A percentile compares a stretch with the other conserved stretches of the same genome.
These are phyloP conservation scores for Centroberyx gerrardi DNA, from an alignment of 2,797 vertebrate genomes.

Conservation along the genomic window DNA sequence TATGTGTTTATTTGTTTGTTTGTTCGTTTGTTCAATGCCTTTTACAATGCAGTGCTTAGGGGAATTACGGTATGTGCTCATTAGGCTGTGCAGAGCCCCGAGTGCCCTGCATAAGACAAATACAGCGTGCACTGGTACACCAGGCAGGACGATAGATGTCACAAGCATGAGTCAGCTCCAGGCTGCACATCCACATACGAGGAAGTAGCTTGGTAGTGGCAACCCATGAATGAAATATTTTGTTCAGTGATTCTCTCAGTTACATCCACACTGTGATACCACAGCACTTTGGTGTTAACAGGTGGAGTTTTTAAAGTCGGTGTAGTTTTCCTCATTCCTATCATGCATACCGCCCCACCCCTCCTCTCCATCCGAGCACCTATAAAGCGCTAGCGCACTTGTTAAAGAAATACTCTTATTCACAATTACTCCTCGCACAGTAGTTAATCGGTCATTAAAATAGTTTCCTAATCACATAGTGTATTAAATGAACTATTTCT, in stretches of 20 bases:
- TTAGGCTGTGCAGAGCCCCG: neutral
- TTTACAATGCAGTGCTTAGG: too few relatives aligned
- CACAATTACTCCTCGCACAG: neutral
- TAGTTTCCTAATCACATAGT: conserved; percentile 24
- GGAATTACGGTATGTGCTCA: too few relatives aligned
- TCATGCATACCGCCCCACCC: too few relatives aligned
- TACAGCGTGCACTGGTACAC: neutral
- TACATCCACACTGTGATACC: too few relatives aligned
- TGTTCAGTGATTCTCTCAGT: too few relatives aligned
- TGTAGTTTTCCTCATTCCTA: too few relatives aligned
- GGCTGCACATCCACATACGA: neutral
- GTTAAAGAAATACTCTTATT: neutral
- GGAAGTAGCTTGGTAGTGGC: neutral
- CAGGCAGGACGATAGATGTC: neutral
- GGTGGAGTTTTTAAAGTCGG: too few relatives aligned
- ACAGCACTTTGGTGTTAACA: too few relatives aligned
- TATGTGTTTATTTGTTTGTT: neutral
- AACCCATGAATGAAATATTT: too few relatives aligned
- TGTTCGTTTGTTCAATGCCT: too few relatives aligned
- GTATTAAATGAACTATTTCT: neutral
- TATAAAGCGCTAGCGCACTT: too few relatives aligned
- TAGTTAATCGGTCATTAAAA: conserved; percentile 22
- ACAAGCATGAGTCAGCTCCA: neutral
- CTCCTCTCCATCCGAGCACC: too few relatives aligned
- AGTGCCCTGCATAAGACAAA: neutral